Conservation (phyloP, 2,113 vertebrate species). For the Anas platyrhynchos region DNA sequence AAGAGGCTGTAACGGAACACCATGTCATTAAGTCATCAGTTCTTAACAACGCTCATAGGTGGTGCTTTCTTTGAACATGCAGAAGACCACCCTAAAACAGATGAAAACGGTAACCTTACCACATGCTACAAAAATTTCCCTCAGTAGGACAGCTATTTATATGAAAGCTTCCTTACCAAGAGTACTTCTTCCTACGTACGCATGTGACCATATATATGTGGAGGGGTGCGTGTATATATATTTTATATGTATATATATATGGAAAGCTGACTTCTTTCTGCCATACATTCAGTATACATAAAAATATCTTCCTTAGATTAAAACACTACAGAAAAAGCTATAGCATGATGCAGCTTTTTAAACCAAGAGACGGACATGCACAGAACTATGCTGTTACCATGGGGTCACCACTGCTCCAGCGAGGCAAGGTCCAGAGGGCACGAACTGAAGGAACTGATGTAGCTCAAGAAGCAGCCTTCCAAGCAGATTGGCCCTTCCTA, state of each 20-base stretch:
- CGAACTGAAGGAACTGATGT: not conserved
- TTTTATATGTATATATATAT: no score
- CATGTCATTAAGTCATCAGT: not conserved
- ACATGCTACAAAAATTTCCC: not conserved
- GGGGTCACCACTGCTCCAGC: not conserved
- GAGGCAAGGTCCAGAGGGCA: not conserved
- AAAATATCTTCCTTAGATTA: not conserved
- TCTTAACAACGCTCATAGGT: not conserved
- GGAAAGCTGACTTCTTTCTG: not conserved
- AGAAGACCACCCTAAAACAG: not conserved
- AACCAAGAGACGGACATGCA: not conserved
- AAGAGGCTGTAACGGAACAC: not conserved
- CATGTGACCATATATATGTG: no score
- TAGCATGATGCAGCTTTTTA: not conserved
- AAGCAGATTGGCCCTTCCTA: not conserved
- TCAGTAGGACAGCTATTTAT: not conserved
- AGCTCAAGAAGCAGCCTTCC: not conserved
- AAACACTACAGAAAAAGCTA: not conserved
- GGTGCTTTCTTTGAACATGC: not conserved
- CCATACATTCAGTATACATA: not conserved
- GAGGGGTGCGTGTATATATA: no score
- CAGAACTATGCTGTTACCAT: not conserved
- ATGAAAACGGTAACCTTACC: not conserved
- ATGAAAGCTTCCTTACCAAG: not conserved
- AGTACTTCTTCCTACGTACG: not conserved